Conservation (phyloP, 2,888 invertebrate genomes). For the Clistopyga incitator region DNA sequence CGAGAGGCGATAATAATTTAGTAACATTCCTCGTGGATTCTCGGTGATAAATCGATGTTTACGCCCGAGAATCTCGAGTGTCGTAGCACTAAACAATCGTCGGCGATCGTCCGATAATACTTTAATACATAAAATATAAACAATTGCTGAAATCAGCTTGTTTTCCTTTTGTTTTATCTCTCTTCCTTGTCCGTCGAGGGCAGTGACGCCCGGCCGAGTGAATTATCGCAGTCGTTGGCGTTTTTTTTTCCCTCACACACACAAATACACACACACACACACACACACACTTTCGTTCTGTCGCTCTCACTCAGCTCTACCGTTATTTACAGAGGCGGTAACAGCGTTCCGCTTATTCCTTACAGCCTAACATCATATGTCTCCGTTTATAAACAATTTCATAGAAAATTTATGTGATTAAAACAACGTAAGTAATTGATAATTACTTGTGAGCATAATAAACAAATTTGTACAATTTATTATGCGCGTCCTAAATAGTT, state of each 20-base stretch:
- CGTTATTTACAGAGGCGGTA: slow-evolving; percentile 76
- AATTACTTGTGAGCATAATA: slow-evolving; percentile 79
- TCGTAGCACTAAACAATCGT: slow-evolving; percentile 41
- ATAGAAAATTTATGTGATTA: slow-evolving; percentile 83
- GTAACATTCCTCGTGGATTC: neutral
- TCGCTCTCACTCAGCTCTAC: slow-evolving; percentile 51
- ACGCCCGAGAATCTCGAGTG: neutral
- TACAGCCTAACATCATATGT: slow-evolving; percentile 77
- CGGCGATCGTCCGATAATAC: slow-evolving; percentile 67
- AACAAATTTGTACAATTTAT: slow-evolving; percentile 84
- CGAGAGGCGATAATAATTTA: slow-evolving; percentile 14
- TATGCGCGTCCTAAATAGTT: slow-evolving; percentile 80
- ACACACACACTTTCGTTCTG: slow-evolving; percentile 44
- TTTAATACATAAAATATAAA: slow-evolving; percentile 77
- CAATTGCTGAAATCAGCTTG: slow-evolving; percentile 70
- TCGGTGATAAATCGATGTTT: neutral
- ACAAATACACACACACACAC: neutral
- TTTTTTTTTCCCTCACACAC: slow-evolving; percentile 13
- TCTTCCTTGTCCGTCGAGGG: slow-evolving; percentile 8
- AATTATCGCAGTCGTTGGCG: slow-evolving; percentile 25
- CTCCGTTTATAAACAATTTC: slow-evolving; percentile 81
- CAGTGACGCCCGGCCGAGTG: slow-evolving; percentile 18
- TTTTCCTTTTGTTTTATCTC: slow-evolving; percentile 47
- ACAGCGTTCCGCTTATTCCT: slow-evolving; percentile 63
- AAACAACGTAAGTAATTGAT: slow-evolving; percentile 81